These are phyloP conservation scores for Drosophila auraria DNA, from an alignment of 1,140 invertebrate genomes.

Conservation along the genomic window DNA sequence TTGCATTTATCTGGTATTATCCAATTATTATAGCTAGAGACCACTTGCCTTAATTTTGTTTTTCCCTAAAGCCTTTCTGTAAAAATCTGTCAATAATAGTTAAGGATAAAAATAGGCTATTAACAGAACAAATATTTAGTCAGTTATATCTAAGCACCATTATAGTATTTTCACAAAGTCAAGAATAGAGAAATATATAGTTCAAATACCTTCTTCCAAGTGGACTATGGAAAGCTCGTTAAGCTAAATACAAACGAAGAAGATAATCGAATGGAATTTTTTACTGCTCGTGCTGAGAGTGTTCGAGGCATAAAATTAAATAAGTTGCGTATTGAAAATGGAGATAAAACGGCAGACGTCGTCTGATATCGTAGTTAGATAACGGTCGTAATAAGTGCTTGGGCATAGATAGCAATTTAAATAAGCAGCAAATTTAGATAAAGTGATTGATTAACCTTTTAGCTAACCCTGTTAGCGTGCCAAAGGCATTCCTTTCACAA, in stretches of 20 bases:
- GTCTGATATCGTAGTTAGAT: slow-evolving; percentile 31
- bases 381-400: slow-evolving; percentile 20
- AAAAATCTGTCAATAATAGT: too few species aligned
- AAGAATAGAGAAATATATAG: neutral
- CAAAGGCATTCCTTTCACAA: neutral
- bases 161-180: neutral
- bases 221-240: slow-evolving; percentile 59
- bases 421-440: slow-evolving; percentile 18
- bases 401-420: slow-evolving; percentile 13
- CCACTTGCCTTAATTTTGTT: too few species aligned
- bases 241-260: slow-evolving; percentile 61
- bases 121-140: neutral
- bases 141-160: neutral
- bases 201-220: neutral
- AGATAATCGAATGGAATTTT: slow-evolving; percentile 69
- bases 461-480: neutral
- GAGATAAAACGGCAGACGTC: slow-evolving; percentile 21
- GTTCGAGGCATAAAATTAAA: slow-evolving; percentile 13
- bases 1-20: too few species aligned
- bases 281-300: neutral
- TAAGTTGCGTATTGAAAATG: slow-evolving; percentile 32
- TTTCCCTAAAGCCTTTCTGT: too few species aligned
- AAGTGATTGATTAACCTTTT: slow-evolving; percentile 23
- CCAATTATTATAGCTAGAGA: too few species aligned
- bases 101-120: too few species aligned